Evolutionary conservation across 2,888 invertebrate genomes (phyloP), one percentile per base, ranked within the genome.

Genomic region (Craniophora ligustri): DNA sequence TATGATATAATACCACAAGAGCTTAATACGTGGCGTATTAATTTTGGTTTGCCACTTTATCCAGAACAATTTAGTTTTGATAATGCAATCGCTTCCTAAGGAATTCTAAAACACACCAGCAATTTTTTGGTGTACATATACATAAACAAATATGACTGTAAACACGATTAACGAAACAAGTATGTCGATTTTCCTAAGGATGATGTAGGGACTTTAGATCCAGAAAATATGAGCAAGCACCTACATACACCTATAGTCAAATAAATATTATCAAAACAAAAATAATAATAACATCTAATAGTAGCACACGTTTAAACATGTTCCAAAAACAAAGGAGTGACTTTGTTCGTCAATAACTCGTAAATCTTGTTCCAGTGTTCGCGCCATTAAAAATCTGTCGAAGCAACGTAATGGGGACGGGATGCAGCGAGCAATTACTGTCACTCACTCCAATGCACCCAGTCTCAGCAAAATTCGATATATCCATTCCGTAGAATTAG

Each of bases 361-460:
- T 77, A 79, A 79, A 78, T 75, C 76, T 73, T 70, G 66, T 71
- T 60, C 49, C 70, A 58, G 44, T 62, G 61, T 67, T 58, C 54
- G 41, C 67, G 68, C 79, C 79, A 81, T 81, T 81, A 81, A 81
- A 81, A 79, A 70, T 72, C 70, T 74, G 79, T 76, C 74, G 56
- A 54, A 66, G 67, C 64, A 51, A 56, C 63, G 66, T 72, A 67
- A 68, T 68, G 64, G 70, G 58, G 56, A 34, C 57, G 64, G 63
- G 69, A 66, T 63, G 72, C 78, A 78, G 62, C 65, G 46, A 74
- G 80, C 84, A 86, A 87, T 86, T 86, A 86, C 81, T 85, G 86
- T 85, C 86, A 75, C 82, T 85, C 81, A 81, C 62, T 57, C 54
- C 32, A 62, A 26, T 61, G 57, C 51, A 68, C 60, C 38, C 38